Conservation (phyloP, 1,140 invertebrate genomes). For the Philotrypesis tridentata region DNA sequence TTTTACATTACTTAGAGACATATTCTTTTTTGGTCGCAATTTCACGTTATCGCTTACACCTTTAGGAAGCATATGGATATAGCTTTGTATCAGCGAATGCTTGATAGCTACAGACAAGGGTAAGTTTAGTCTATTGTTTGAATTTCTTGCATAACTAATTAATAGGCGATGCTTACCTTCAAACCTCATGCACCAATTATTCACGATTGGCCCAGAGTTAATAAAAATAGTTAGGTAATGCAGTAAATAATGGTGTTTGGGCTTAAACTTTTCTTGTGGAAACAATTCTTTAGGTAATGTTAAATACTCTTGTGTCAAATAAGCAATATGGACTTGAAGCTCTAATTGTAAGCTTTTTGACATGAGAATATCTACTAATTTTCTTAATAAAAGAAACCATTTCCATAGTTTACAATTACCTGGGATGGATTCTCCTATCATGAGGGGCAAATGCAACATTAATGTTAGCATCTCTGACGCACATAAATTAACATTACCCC, state of each 20-base stretch:
- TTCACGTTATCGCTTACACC: too few relatives aligned
- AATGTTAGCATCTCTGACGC: constrained; percentile 35
- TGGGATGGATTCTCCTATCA: constrained; percentile 22
- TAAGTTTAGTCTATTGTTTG: constrained; percentile 13
- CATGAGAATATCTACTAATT: constrained; percentile 33
- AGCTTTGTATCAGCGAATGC: not conserved
- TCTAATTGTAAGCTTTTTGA: constrained; percentile 22
- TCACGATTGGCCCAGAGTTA: not conserved
- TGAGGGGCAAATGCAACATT: constrained; percentile 5
- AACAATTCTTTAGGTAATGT: constrained; percentile 5
- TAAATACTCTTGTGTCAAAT: constrained; percentile 7
- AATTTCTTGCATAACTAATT: not conserved
- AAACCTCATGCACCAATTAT: constrained; percentile 25
- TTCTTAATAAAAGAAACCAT: constrained; percentile 30
- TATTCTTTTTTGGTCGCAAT: too few relatives aligned
- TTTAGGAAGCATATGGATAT: too few relatives aligned
- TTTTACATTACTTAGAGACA: too few relatives aligned
- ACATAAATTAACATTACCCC: not conserved
- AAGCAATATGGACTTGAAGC: not conserved
- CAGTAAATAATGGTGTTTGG: constrained; percentile 31
- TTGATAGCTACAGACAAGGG: not conserved
- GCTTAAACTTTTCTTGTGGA: constrained; percentile 25
- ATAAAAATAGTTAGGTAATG: not conserved
- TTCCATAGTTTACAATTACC: not conserved
- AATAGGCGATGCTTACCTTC: constrained; percentile 6